Base-by-base conservation (phyloP, 2,888 invertebrate species). In the Ptychoptera albimana region DNA sequence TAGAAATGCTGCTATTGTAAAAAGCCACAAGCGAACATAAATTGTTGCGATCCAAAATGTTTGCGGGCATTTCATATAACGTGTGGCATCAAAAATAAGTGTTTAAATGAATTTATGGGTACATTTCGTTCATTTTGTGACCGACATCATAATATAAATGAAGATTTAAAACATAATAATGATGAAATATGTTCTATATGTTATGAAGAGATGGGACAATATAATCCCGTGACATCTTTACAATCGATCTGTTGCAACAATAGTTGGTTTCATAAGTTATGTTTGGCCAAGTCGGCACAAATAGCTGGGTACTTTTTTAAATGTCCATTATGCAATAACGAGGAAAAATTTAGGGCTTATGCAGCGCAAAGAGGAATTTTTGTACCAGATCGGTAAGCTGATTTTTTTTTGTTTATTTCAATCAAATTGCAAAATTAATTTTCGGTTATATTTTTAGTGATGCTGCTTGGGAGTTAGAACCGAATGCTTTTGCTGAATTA, bases 251-350 rank as follows among this genome's bases (percentile, higher is more conserved):
- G 88, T 60, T 88, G 88, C 52, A 74, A 73, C 23, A 79, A 78
- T 49, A 74, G 78, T 0, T 84, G 82, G 78, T 82, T 84, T 54
- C 88, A 88, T 54, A 70, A 80, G 38, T 55, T 53, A 12, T 88
- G 88, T 61, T 57, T 84, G 30, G 77, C 79, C 66, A 69, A 70
- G 44, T 74, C 82, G 64, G 83, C 87, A 0, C 58, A 75, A 7
- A 79, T 73, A 51, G 77, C 86, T 0, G 89, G 88, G 0, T 82
- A 87, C 53, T 86, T 82, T 57, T 75, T 87, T 50, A 87, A 84
- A 55, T 89, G 89, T 57, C 88, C 89, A 0, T 63, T 85, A 0
- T 89, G 83, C 54, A 87, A 86, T 53, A 77, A 84, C 55, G 74
- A 73, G 41, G 68, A 73, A 0, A 58, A 60, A 2, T 86, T 85